Percentiles rank a stretch among this genome's conserved stretches.
phyloP scores from a whole-genome alignment of 2,797 vertebrate species.

The Chiloscyllium punctatum region DNA sequence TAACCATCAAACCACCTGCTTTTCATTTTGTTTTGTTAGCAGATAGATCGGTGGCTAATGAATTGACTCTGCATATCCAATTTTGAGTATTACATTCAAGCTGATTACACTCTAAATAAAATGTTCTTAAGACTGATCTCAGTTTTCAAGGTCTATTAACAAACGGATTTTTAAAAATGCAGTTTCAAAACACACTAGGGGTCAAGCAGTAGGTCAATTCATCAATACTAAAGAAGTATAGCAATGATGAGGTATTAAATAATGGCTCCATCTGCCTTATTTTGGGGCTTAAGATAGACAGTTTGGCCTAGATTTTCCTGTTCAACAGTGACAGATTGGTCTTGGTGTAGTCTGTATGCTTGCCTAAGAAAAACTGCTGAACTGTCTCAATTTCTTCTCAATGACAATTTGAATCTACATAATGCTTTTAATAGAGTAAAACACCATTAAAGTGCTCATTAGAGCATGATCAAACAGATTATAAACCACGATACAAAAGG shows the following conservation, averaged over 20 bases:
- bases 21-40: conserved; percentile 4
- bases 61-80: background rate
- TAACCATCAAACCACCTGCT: background rate
- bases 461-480: background rate
- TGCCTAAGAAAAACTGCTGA: background rate
- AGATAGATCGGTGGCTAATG: background rate
- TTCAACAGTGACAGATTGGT: background rate
- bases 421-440: background rate
- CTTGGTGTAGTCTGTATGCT: background rate
- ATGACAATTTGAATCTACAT: background rate
- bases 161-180: background rate
- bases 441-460: background rate
- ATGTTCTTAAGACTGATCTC: background rate
- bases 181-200: background rate
- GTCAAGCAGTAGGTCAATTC: background rate
- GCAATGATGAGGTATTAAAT: background rate
- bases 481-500: background rate
- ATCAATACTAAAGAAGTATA: background rate
- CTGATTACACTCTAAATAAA: background rate
- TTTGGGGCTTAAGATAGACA: background rate
- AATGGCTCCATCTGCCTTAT: background rate
- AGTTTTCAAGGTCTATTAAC: background rate
- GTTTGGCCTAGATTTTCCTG: background rate
- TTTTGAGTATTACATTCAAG: background rate
- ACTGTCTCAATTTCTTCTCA: no score